Percentiles rank a stretch among this genome's conserved stretches.
phyloP scores from a whole-genome alignment of 2,888 invertebrate genomes.

The Priocnemis perturbator region DNA sequence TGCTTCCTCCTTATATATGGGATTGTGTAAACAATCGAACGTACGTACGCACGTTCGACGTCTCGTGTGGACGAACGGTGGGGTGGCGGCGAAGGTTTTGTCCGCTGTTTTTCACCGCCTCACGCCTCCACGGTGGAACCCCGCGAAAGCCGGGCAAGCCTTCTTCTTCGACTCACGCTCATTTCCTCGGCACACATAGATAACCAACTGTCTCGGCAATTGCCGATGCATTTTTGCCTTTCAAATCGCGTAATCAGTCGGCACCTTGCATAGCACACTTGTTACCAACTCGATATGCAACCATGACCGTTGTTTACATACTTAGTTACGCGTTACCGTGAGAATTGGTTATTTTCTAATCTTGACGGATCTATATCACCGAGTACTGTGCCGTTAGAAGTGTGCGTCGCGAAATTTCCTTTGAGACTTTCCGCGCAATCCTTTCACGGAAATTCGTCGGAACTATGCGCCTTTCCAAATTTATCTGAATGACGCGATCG shows the following conservation, averaged over 20 bases:
- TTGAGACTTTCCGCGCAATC: too few relatives aligned
- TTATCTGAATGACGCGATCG: constrained; percentile 51
- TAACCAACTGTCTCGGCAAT: not conserved
- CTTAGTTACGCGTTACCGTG: too few relatives aligned
- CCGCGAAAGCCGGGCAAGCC: constrained; percentile 24
- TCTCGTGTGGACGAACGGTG: constrained; percentile 56
- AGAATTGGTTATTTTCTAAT: too few relatives aligned
- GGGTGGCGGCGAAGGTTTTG: constrained; percentile 62
- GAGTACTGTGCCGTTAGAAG: too few relatives aligned
- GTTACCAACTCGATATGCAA: too few relatives aligned
- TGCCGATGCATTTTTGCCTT: too few relatives aligned
- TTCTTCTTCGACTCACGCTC: constrained; percentile 12
- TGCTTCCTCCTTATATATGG: constrained; percentile 72
- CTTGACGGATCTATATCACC: too few relatives aligned
- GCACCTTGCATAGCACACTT: too few relatives aligned
- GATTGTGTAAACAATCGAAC: constrained; percentile 72
- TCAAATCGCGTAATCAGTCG: too few relatives aligned
- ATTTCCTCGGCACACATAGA: not conserved
- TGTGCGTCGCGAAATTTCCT: too few relatives aligned
- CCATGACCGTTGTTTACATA: too few relatives aligned
- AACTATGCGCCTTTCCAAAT: constrained; percentile 40
- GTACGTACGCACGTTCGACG: constrained; percentile 64
- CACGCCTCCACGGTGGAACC: constrained; percentile 21
- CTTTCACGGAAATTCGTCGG: not conserved
- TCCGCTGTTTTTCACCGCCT: constrained; percentile 49